Conservation (phyloP, 2,888 invertebrate species). For the Mythimna pallens region DNA sequence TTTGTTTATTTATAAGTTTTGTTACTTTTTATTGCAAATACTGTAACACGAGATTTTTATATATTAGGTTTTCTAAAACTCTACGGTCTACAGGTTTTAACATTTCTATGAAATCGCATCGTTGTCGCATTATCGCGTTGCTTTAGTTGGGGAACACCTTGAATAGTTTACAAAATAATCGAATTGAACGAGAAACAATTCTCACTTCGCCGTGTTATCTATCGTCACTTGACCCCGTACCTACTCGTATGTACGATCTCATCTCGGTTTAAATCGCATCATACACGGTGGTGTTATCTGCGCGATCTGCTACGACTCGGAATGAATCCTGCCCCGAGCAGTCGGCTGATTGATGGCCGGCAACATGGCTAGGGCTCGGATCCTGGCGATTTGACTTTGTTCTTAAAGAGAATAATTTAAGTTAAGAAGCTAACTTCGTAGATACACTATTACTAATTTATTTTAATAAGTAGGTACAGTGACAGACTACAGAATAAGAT, state of each 20-base stretch:
- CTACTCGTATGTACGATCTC: slow-evolving; percentile 62
- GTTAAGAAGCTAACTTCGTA: too few relatives aligned
- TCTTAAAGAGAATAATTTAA: neutral
- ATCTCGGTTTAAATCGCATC: slow-evolving; percentile 73
- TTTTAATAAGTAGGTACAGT: too few relatives aligned
- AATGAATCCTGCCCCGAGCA: slow-evolving; percentile 73
- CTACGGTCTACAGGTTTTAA: too few relatives aligned
- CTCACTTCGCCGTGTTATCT: slow-evolving; percentile 47
- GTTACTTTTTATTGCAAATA: too few relatives aligned
- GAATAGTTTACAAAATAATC: neutral
- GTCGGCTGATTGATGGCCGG: slow-evolving; percentile 75
- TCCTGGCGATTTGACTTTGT: slow-evolving; percentile 2
- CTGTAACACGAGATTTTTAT: too few relatives aligned
- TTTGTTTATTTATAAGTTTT: too few relatives aligned
- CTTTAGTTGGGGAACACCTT: neutral
- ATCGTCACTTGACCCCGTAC: slow-evolving; percentile 59
- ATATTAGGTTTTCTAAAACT: too few relatives aligned
- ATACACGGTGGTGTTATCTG: slow-evolving; percentile 73
- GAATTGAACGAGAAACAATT: slow-evolving; percentile 16
- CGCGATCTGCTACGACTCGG: slow-evolving; percentile 69
- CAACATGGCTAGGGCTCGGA: slow-evolving; percentile 56
- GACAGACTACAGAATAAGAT: too few relatives aligned
- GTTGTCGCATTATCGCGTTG: neutral
- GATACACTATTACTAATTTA: too few relatives aligned
- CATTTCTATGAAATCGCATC: neutral